phyloP scores from a whole-genome alignment of 2,113 vertebrate species.

The Mola mola region DNA sequence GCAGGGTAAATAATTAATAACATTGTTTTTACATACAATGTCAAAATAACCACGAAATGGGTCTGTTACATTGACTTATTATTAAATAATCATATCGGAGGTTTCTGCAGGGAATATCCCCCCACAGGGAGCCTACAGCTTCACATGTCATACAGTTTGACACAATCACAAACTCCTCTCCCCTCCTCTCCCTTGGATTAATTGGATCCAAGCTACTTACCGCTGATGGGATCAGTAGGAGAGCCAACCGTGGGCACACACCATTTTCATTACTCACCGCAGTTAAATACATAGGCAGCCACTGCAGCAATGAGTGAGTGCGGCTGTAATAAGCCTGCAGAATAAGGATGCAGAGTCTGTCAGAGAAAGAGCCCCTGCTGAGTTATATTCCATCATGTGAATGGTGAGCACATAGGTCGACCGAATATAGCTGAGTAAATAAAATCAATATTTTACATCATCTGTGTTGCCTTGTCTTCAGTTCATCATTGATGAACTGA shows the following conservation, averaged over 20 bases:
- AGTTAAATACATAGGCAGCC: slow-evolving; percentile 61
- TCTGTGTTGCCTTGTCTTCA: too few relatives aligned
- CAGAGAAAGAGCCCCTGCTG: slow-evolving; percentile 18
- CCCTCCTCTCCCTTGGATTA: slow-evolving; percentile 46
- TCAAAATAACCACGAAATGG: too few relatives aligned
- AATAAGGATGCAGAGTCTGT: slow-evolving; percentile 39
- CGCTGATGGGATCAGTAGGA: slow-evolving; percentile 72
- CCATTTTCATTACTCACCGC: slow-evolving; percentile 76
- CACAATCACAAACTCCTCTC: slow-evolving; percentile 12
- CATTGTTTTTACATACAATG: too few relatives aligned
- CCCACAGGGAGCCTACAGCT: slow-evolving; percentile 10
- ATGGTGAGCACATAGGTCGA: slow-evolving; percentile 2
- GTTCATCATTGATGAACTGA: too few relatives aligned
- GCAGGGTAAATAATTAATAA: too few relatives aligned
- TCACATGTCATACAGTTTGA: slow-evolving; percentile 14
- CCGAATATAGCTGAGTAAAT: not conserved
- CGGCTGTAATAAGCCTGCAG: slow-evolving; percentile 38
- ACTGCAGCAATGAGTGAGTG: slow-evolving; percentile 45
- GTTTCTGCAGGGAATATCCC: not conserved
- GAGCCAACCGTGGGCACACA: slow-evolving; percentile 58
- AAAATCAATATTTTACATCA: slow-evolving; percentile 14
- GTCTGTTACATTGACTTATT: slow-evolving; percentile 11
- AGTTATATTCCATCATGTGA: slow-evolving; percentile 19
- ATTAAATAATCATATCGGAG: not conserved
- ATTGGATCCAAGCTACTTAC: slow-evolving; percentile 74